Evolutionary conservation across 2,888 invertebrate genomes (phyloP).

Genomic region (Limnephilus marmoratus): DNA sequence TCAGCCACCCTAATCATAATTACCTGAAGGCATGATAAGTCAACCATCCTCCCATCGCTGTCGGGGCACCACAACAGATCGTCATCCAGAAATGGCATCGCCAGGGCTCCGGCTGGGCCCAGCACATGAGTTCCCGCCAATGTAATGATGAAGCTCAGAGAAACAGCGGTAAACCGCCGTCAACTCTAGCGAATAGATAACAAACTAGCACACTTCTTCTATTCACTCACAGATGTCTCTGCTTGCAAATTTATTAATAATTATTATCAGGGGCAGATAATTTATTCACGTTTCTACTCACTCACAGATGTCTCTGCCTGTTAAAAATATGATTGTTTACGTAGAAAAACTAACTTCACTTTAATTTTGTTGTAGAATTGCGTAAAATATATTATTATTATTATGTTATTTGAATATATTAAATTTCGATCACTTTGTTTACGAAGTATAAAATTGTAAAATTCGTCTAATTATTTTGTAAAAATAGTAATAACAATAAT

Average conservation of each 20-base stretch:
- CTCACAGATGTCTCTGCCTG: conserved; percentile 38
- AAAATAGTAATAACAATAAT: conserved; percentile 33
- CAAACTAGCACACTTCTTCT: conserved; percentile 26
- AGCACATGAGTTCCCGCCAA: conserved; percentile 82
- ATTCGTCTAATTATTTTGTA: conserved; percentile 51
- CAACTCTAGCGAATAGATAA: conserved; percentile 21
- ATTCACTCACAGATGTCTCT: conserved; percentile 49
- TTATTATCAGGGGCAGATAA: background rate
- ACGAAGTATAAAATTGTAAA: conserved; percentile 60
- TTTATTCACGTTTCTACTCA: background rate
- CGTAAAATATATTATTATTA: conserved; percentile 27
- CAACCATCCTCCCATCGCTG: conserved; percentile 96
- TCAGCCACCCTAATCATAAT: conserved; percentile 53
- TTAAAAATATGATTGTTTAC: background rate
- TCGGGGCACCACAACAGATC: conserved; percentile 96
- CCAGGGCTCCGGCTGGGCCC: conserved; percentile 81
- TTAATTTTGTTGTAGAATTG: background rate
- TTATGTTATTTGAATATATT: conserved; percentile 6
- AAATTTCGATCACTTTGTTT: conserved; percentile 1
- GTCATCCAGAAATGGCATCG: conserved; percentile 98
- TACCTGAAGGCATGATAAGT: conserved; percentile 93
- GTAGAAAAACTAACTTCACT: conserved; percentile 34
- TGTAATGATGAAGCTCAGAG: conserved; percentile 72
- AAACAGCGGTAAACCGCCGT: conserved; percentile 57
- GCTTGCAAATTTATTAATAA: background rate